Conservation (phyloP, 2,113 vertebrate genomes). For the Carassius carassius region DNA sequence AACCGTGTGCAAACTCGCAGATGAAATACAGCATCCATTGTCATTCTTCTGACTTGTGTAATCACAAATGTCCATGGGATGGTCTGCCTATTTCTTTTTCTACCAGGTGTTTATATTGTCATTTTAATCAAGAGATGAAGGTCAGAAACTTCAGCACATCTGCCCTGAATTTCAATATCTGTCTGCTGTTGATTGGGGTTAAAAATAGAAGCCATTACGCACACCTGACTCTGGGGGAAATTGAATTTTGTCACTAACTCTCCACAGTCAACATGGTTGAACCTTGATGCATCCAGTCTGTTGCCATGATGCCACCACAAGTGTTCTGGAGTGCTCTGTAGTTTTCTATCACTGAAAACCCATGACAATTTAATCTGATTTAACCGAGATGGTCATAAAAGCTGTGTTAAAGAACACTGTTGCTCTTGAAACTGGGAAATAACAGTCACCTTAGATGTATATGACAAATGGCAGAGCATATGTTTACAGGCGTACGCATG, state of each 20-base stretch:
- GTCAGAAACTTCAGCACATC: slow-evolving; percentile 31
- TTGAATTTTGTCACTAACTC: slow-evolving; percentile 50
- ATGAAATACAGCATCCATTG: neutral
- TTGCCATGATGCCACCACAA: slow-evolving; percentile 44
- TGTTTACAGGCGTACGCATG: neutral
- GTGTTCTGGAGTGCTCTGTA: neutral
- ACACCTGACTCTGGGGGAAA: slow-evolving; percentile 45
- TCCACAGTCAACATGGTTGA: slow-evolving; percentile 11
- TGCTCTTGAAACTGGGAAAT: slow-evolving; percentile 15
- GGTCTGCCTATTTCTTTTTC: slow-evolving; percentile 30
- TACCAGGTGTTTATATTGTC: slow-evolving; percentile 25
- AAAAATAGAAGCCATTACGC: slow-evolving; percentile 51
- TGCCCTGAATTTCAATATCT: slow-evolving; percentile 37
- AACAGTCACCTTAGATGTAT: neutral
- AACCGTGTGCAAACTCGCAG: neutral
- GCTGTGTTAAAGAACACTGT: slow-evolving; percentile 5
- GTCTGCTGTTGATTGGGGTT: slow-evolving; percentile 47
- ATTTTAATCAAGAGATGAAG: slow-evolving; percentile 44
- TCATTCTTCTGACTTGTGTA: slow-evolving; percentile 26
- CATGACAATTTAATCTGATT: slow-evolving; percentile 27
- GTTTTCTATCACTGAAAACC: slow-evolving; percentile 23
- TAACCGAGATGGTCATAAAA: slow-evolving; percentile 1
- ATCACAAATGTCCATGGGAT: slow-evolving; percentile 33
- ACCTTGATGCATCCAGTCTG: slow-evolving; percentile 49
- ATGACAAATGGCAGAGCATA: slow-evolving; percentile 28